Base-by-base conservation (phyloP, 2,888 invertebrate genomes). In the Vannuccia rotundouncinata region DNA sequence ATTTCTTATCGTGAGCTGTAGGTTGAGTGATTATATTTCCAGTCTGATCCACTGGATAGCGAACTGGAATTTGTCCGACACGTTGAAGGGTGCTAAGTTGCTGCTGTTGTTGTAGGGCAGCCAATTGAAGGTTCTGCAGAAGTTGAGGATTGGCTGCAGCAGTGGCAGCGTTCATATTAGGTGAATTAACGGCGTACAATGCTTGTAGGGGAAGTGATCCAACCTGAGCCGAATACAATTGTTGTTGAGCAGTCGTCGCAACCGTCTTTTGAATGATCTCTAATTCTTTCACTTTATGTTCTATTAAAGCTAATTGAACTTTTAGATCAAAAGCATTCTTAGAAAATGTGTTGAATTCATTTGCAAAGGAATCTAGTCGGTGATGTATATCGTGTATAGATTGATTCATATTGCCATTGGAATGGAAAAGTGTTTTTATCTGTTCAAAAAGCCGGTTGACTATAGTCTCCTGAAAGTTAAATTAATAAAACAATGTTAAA, bases 381-480 rank as follows among this genome's bases (percentile, higher is more conserved):
- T 66, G 66, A 27, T 66, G 13, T 2, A 27, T 66, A 2, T 5
- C 66, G 22, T 66, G 25, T 22, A 66, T 27, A 5, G 25, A 66
- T 22, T 66, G 66, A 22, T 66, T 66, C 2, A 66, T 17, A 5
- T 66, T 5, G 66, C 22, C 25, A 27, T 66, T 66, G 10, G 66
- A 66, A 17, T 66, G 66, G 22, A 66, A 5, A 17, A 66, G 22
- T 5, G 66, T 66, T 27, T 66, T 66, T 17, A 22, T 66, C 25
- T 66, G 66, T 22, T 66, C 66, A 22, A 66, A 66, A 2, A 66
- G 22, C 13, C 25, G 66, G 25, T 5, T 66, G 22, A 66, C 66
- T 5, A 66, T 66, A 66, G 66, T 66, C 5, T 66, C 66, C 66
- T 66, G 66, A 66, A 66, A 66, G n/a, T n/a, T n/a, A n/a, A n/a